Evolutionary conservation across 1,140 invertebrate species (phyloP).

Genomic region (Arion vulgaris): DNA sequence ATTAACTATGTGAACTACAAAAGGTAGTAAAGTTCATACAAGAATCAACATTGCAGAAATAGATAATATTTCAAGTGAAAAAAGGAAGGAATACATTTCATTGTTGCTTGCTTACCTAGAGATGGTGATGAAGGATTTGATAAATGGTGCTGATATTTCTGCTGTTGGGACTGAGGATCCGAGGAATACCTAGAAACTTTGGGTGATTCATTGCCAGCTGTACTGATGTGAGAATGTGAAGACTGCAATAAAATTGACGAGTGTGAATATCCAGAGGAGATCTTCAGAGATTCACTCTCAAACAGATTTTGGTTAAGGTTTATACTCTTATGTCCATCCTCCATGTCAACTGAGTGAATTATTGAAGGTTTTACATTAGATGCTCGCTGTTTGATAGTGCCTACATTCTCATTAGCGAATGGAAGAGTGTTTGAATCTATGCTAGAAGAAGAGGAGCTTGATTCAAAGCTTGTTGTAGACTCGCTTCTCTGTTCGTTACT

Average conservation of each 20-base stretch:
- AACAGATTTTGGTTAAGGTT: conserved; percentile 46
- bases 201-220: background rate
- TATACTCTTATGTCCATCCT: conserved; percentile 42
- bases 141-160: background rate
- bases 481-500: conserved; percentile 52
- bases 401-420: conserved; percentile 98
- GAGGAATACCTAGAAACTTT: background rate
- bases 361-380: conserved; percentile 63
- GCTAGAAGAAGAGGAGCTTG: conserved; percentile 84
- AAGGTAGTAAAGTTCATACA: too few species aligned
- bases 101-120: background rate
- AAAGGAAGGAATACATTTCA: too few species aligned
- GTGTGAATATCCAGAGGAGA: conserved; percentile 8
- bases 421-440: conserved; percentile 93
- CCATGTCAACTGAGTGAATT: conserved; percentile 49
- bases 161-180: background rate
- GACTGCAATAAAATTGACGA: conserved; percentile 9
- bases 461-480: conserved; percentile 76
- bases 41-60: too few species aligned
- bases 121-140: background rate
- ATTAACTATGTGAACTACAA: too few species aligned
- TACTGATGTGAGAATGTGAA: background rate
- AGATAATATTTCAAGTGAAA: too few species aligned
- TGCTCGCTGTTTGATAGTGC: conserved; percentile 90
- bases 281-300: conserved; percentile 42